Evolutionary conservation across 2,888 invertebrate species (phyloP), one percentile per base, ranked within the genome.

Genomic region (Limenitis camilla): DNA sequence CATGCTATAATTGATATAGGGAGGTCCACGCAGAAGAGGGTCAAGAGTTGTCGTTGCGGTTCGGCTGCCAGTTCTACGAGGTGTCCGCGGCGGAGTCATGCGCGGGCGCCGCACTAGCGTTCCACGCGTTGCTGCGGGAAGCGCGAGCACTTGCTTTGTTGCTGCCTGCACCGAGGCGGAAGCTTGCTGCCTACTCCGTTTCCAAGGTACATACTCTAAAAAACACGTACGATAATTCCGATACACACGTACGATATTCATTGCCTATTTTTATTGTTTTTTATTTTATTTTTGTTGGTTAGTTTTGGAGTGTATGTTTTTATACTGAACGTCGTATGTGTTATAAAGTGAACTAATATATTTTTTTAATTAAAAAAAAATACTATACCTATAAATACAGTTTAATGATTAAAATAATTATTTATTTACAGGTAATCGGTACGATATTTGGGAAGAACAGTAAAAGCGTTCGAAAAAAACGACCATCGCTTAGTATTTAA

Each of bases 41-140:
- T 53, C 93, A 93, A 68, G 93, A 93, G 77, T 74, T 93, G 59
- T 93, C 93, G 29, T 81, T 93, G 62, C 90, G 92, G 61, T 93
- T 91, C 74, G 92, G 92, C 40, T 93, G 93, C 68, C 93, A 92
- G 71, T 93, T 93, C 76, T 92, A 92, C 78, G 93, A 93, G 76
- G 92, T 93, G 53, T 94, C 94, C 49, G 94, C 94, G 8, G 94
- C 94, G 31, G 94, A 94, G 78, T 93, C 93, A 66, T 92, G 92
- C 65, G 93, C 93, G 0, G 94, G 94, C 53, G 94, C 94, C 0
- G 93, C 93, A 31, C 83, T 94, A 55, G 94, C 94, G 41, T 94
- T 95, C 81, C 93, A 93, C 70, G 92, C 92, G 19, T 81, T 94
- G 49, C 81, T 93, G 40, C 81, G 93, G 43, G 93, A 94, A 76